Evolutionary conservation across 2,797 vertebrate genomes (phyloP), one percentile per base, ranked within the genome.

Genomic region (Rachycentron canadum): DNA sequence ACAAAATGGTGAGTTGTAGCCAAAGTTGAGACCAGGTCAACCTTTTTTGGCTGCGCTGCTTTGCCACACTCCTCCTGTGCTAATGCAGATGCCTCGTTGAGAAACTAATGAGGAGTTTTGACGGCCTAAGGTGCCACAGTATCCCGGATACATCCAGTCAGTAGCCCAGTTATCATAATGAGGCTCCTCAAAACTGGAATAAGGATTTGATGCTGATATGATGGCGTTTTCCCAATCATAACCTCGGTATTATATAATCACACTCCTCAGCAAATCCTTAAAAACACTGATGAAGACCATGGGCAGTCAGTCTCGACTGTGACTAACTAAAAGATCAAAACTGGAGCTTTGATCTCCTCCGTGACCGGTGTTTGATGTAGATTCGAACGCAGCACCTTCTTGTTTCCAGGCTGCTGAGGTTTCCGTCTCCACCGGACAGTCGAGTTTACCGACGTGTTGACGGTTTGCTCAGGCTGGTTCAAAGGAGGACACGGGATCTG

Each of bases 321-420:
- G 69, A 76, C 82, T 61, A 16, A 73, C 59, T 41, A 68, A 80
- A 73, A 85, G 78, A 73, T n/a, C 34, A 19, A 56, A 81, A 79
- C 1, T 5, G 26, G 7, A 65, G 75, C 87, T 86, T 87, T 86
- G 81, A 88, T 86, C 75, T 60, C 26, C 63, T 53, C 78, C 81
- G 81, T 82, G 84, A 79, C 5, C 52, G 0, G 60, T 12, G 82
- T 89, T 86, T 89, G 79, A 89, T 86, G 83, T 83, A 28, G 34
- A 76, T 62, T 53, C 34, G 32, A 77, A 82, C 53, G 5, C 72
- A 67, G 67, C 82, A 62, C 65, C 74, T 74, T 57, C 7, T 16
- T 59, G 79, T 79, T 88, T 87, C 62, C 65, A 14, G 65, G 65
- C 62, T 47, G 73, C 83, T 65, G 70, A 81, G 75, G 74, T 79